Conservation (phyloP, 2,888 invertebrate species). For the Leptopterna dolabrata region DNA sequence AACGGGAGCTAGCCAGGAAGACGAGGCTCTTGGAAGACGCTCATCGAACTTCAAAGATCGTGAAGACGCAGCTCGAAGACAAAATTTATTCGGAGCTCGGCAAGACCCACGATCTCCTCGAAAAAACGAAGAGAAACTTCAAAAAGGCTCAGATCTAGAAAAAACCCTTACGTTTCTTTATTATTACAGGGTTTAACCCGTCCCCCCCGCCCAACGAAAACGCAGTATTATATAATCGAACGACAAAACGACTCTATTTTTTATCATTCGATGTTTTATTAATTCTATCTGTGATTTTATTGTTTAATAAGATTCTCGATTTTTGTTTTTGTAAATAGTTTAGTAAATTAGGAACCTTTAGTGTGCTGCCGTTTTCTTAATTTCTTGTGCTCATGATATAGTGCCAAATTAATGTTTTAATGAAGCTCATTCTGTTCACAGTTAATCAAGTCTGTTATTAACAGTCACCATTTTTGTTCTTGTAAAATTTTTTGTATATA, state of each 20-base stretch:
- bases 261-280: slow-evolving; percentile 8
- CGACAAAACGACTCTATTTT: slow-evolving; percentile 30
- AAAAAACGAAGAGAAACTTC: slow-evolving; percentile 38
- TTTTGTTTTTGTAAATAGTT: not conserved
- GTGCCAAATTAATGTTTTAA: not conserved
- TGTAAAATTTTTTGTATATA: not conserved
- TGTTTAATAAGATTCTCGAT: not conserved
- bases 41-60: slow-evolving; percentile 22
- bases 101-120: slow-evolving; percentile 47
- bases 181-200: not conserved
- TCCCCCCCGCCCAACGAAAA: not conserved
- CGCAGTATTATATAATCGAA: slow-evolving; percentile 37
- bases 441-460: not conserved
- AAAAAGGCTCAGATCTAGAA: slow-evolving; percentile 30
- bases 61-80: slow-evolving; percentile 43
- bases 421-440: not conserved
- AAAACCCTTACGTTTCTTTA: not conserved
- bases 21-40: slow-evolving; percentile 18
- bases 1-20: slow-evolving; percentile 47
- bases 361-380: not conserved
- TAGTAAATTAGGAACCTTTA: not conserved
- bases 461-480: not conserved
- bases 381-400: not conserved
- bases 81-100: slow-evolving; percentile 45
- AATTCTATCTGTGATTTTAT: slow-evolving; percentile 16